These are phyloP conservation scores for Colossoma macropomum DNA, from an alignment of 2,113 vertebrate genomes.

Conservation along the genomic window DNA sequence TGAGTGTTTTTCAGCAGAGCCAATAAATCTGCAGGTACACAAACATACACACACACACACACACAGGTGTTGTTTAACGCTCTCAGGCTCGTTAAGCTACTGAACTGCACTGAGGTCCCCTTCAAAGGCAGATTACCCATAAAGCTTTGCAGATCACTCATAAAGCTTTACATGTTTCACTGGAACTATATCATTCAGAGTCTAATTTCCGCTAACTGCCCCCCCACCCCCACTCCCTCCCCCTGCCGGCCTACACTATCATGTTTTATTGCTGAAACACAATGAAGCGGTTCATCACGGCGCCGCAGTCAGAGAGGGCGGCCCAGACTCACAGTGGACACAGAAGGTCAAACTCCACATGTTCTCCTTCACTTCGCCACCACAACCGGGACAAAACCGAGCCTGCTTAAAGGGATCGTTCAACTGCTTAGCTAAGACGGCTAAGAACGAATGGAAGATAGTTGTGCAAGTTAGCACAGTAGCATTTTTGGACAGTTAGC, in stretches of 20 bases:
- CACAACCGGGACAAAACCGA: not conserved
- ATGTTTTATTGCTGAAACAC: not conserved
- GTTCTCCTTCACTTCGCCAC: not conserved
- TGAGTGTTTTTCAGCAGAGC: too few species aligned
- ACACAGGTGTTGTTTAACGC: not conserved
- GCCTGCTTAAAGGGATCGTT: too few species aligned
- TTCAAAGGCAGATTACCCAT: conserved; percentile 20
- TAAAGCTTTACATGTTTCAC: not conserved
- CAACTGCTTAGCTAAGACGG: too few species aligned
- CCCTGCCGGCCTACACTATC: too few species aligned
- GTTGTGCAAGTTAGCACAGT: too few species aligned
- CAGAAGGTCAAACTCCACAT: not conserved
- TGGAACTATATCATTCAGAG: not conserved
- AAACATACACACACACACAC: conserved; percentile 14
- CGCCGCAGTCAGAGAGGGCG: not conserved
- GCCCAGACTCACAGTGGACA: not conserved
- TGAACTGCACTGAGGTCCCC: not conserved
- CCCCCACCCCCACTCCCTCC: not conserved
- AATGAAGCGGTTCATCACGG: not conserved
- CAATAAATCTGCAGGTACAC: not conserved
- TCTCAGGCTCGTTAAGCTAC: not conserved
- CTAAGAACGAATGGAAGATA: too few species aligned
- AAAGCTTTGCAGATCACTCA: not conserved
- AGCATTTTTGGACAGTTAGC: too few species aligned
- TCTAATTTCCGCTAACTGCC: not conserved